Evolutionary conservation across 2,113 vertebrate genomes (phyloP).

Genomic region (Seriola dumerili): DNA sequence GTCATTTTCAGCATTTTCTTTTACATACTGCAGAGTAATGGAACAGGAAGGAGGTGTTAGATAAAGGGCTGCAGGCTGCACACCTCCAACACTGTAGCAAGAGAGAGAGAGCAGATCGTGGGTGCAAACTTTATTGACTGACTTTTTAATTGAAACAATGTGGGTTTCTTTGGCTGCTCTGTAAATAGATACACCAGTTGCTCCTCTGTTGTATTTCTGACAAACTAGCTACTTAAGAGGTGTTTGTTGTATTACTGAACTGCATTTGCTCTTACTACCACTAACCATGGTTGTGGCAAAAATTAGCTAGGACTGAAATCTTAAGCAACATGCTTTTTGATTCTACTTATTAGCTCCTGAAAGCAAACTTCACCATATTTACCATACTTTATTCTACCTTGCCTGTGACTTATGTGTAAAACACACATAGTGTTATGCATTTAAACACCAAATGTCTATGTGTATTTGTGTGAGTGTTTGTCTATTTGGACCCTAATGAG

Average conservation of each 20-base stretch:
- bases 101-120: not conserved
- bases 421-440: not conserved
- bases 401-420: not conserved
- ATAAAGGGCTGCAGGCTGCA: not conserved
- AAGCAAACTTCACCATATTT: not conserved
- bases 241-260: not conserved
- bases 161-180: slow-evolving; percentile 2
- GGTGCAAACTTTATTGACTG: slow-evolving; percentile 11
- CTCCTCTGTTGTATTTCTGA: slow-evolving; percentile 8
- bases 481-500: slow-evolving; percentile 61
- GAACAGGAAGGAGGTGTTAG: not conserved
- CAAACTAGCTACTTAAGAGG: not conserved
- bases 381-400: not conserved
- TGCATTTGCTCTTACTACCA: not conserved
- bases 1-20: not conserved
- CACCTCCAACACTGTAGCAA: not conserved
- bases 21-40: not conserved
- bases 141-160: slow-evolving; percentile 18
- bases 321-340: not conserved
- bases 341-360: not conserved
- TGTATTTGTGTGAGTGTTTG: not conserved
- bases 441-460: slow-evolving; percentile 3
- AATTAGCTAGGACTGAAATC: not conserved
- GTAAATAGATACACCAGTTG: not conserved
- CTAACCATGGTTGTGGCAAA: not conserved